Conservation (phyloP, 2,113 vertebrate species). For the Etheostoma spectabile region DNA sequence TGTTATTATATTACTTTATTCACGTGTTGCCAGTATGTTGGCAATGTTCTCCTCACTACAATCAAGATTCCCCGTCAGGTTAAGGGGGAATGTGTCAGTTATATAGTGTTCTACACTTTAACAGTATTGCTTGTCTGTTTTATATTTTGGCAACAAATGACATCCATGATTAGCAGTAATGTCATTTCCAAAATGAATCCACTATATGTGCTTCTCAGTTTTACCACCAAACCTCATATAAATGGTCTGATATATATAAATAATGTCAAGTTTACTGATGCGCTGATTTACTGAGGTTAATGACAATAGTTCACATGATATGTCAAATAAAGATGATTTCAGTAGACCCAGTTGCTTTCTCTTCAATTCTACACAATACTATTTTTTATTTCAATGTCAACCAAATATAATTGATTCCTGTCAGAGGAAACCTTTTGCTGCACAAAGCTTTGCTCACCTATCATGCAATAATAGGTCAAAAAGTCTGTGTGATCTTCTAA, state of each 20-base stretch:
- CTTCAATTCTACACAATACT: not conserved
- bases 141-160: slow-evolving; percentile 23
- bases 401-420: not conserved
- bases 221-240: slow-evolving; percentile 11
- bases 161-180: not conserved
- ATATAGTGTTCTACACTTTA: not conserved
- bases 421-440: not conserved
- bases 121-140: not conserved
- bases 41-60: not conserved
- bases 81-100: not conserved
- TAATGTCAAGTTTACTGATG: slow-evolving; percentile 38
- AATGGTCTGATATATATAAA: not conserved
- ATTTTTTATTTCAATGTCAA: not conserved
- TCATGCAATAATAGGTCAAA: not conserved
- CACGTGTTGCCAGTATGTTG: slow-evolving; percentile 17
- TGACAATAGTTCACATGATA: slow-evolving; percentile 29
- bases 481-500: not conserved
- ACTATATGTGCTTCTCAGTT: not conserved
- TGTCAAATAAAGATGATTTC: slow-evolving; percentile 69
- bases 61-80: slow-evolving; percentile 17
- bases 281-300: slow-evolving; percentile 20
- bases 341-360: slow-evolving; percentile 2
- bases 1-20: slow-evolving; percentile 1
- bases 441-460: not conserved
- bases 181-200: not conserved